Conservation (phyloP, 1,140 invertebrate genomes). For the Ditylenchus dipsaci region DNA sequence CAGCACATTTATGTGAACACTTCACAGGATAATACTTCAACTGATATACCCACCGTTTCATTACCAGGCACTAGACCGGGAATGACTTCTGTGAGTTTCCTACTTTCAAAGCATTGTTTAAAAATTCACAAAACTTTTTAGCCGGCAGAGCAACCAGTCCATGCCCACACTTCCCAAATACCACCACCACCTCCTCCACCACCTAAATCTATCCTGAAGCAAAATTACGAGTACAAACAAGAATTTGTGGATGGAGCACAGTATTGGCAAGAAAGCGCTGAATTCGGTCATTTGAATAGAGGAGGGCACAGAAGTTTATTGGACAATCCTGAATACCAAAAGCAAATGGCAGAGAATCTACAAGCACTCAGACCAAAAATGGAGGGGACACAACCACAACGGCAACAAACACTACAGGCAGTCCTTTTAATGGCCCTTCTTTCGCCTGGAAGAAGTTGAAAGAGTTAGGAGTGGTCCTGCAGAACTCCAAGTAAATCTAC, state of each 20-base stretch:
- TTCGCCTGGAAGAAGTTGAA: conserved; percentile 49
- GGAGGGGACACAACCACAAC: not conserved
- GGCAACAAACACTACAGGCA: conserved; percentile 23
- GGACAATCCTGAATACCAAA: not conserved
- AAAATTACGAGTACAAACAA: conserved; percentile 15
- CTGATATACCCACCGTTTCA: too few species aligned
- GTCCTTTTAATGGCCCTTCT: conserved; percentile 54
- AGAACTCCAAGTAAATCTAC: not conserved
- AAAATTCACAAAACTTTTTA: too few species aligned
- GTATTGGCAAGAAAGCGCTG: conserved; percentile 17
- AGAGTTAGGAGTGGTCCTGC: not conserved
- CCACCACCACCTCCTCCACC: too few species aligned
- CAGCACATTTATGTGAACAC: too few species aligned
- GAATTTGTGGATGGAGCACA: conserved; percentile 6
- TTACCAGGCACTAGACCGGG: too few species aligned
- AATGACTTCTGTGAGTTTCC: too few species aligned
- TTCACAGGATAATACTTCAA: too few species aligned
- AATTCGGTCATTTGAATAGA: not conserved
- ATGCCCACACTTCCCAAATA: too few species aligned
- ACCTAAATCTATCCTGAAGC: conserved; percentile 26
- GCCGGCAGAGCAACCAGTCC: too few species aligned
- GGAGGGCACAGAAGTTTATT: not conserved
- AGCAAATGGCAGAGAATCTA: conserved; percentile 51
- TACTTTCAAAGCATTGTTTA: too few species aligned
- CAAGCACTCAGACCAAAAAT: conserved; percentile 33